Base-by-base conservation (phyloP, 2,113 vertebrate genomes). In the Herpetotheres cachinnans region DNA sequence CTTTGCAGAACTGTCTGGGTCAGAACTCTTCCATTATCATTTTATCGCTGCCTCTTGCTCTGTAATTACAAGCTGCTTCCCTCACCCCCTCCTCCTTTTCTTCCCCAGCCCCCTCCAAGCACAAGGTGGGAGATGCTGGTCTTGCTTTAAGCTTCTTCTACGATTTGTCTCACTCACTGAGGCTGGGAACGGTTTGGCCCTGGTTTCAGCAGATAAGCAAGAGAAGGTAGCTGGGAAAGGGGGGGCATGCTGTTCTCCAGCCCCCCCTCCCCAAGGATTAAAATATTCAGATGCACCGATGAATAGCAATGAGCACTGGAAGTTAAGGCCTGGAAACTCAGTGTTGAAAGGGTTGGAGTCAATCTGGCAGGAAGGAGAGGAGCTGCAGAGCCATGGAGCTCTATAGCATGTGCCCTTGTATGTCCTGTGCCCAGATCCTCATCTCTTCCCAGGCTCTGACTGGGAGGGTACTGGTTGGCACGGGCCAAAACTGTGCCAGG, bases 1-100 rank as follows among this genome's bases (percentile, higher is more conserved):
- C 97, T 97, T 95, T 40, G 78, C 94, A 56, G 93, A 94, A 96
- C 97, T 81, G 95, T 66, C 96, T 96, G 7, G 97, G 98, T 98
- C 97, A 97, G 91, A 96, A 95, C 52, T 73, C 71, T 65, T 86
- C 97, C 98, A 97, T 98, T 98, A 98, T 98, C 97, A 70, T 98
- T 95, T 98, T 95, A 96, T 97, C 96, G 4, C 96, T 79, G 90
- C 96, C 95, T 97, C 95, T 97, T 97, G 95, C 97, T 96, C 97
- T 93, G 86, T 98, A 97, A 98, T 98, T 98, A 98, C 59, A 55
- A 84, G 92, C 95, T 89, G 93, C 93, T 95, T 89, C 70, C 34
- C 61, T 72, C 87, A 3, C n/a, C 44, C 58, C 83, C 94, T 72
- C 86, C 56, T 77, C 36, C 32, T 72, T 44, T 49, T 72, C 70